These are phyloP conservation scores for Limenitis camilla DNA, from an alignment of 2,888 invertebrate species.

Conservation along the genomic window DNA sequence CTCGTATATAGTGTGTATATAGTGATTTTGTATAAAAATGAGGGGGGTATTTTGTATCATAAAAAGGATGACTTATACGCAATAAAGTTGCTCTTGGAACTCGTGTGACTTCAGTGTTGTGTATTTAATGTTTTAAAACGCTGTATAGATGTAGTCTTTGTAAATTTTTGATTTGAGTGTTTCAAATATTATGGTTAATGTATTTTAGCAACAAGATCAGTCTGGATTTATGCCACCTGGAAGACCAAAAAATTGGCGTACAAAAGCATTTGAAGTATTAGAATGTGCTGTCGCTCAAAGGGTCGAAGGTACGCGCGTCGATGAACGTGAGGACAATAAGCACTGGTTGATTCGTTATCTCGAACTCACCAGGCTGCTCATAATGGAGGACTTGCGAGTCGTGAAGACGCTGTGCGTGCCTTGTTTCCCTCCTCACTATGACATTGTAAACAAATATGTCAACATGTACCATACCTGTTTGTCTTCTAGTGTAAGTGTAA, in stretches of 20 bases:
- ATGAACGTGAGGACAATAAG: constrained; percentile 92
- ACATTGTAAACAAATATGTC: constrained; percentile 93
- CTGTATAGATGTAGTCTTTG: too few relatives aligned
- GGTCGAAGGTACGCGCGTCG: constrained; percentile 96
- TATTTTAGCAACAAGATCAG: constrained; percentile 78
- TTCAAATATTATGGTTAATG: not conserved
- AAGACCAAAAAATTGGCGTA: constrained; percentile 93
- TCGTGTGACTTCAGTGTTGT: too few relatives aligned
- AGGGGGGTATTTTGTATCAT: too few relatives aligned
- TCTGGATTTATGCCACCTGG: constrained; percentile 95
- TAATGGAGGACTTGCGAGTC: constrained; percentile 92
- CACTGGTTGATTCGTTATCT: constrained; percentile 97
- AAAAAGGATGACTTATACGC: too few relatives aligned
- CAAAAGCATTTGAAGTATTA: constrained; percentile 87
- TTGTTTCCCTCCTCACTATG: constrained; percentile 96
- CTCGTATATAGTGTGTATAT: too few relatives aligned
- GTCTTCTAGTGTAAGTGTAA: constrained; percentile 80
- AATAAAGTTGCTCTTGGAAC: too few relatives aligned
- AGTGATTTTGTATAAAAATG: too few relatives aligned
- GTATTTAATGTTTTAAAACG: too few relatives aligned
- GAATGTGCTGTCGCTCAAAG: constrained; percentile 86
- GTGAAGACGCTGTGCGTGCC: constrained; percentile 92
- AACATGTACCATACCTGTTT: constrained; percentile 94
- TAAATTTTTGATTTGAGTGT: too few relatives aligned
- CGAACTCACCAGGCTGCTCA: constrained; percentile 89